These are phyloP conservation scores for Drosophila lowei DNA, from an alignment of 1,140 invertebrate genomes.

Conservation along the genomic window DNA sequence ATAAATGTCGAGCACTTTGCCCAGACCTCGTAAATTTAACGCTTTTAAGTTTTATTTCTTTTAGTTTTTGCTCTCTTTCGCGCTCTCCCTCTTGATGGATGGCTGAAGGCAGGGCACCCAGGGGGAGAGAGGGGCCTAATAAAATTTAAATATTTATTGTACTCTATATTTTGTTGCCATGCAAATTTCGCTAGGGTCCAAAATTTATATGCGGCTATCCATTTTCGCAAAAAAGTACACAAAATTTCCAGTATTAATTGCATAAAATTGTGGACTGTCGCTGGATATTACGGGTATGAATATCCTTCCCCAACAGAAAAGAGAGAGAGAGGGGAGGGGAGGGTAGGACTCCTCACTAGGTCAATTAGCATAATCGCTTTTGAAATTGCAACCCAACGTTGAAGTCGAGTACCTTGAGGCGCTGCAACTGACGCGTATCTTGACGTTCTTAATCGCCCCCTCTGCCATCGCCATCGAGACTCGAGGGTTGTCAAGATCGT, in stretches of 20 bases:
- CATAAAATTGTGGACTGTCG: slow-evolving; percentile 49
- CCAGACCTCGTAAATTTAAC: slow-evolving; percentile 72
- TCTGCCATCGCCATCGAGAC: slow-evolving; percentile 7
- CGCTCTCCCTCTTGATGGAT: slow-evolving; percentile 30
- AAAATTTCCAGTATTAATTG: slow-evolving; percentile 69
- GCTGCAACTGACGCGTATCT: slow-evolving; percentile 53
- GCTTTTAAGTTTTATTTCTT: slow-evolving; percentile 67
- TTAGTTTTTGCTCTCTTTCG: slow-evolving; percentile 8
- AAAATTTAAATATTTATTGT: slow-evolving; percentile 79
- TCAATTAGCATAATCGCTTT: slow-evolving; percentile 80
- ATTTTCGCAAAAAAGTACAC: slow-evolving; percentile 43
- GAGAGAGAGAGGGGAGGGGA: too few species aligned
- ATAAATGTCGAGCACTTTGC: slow-evolving; percentile 65
- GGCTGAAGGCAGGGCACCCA: not conserved
- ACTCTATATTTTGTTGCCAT: slow-evolving; percentile 63
- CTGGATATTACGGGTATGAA: slow-evolving; percentile 7
- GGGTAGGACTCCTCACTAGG: slow-evolving; percentile 31
- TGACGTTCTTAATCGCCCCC: slow-evolving; percentile 55
- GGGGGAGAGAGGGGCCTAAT: slow-evolving; percentile 3
- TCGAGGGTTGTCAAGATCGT: slow-evolving; percentile 33
- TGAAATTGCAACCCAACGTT: slow-evolving; percentile 66
- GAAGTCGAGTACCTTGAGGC: slow-evolving; percentile 36
- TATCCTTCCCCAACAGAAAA: not conserved
- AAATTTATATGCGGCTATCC: slow-evolving; percentile 30
- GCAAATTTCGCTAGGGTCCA: slow-evolving; percentile 47